Evolutionary conservation across 2,797 vertebrate genomes (phyloP).

Genomic region (Fratercula arctica): DNA sequence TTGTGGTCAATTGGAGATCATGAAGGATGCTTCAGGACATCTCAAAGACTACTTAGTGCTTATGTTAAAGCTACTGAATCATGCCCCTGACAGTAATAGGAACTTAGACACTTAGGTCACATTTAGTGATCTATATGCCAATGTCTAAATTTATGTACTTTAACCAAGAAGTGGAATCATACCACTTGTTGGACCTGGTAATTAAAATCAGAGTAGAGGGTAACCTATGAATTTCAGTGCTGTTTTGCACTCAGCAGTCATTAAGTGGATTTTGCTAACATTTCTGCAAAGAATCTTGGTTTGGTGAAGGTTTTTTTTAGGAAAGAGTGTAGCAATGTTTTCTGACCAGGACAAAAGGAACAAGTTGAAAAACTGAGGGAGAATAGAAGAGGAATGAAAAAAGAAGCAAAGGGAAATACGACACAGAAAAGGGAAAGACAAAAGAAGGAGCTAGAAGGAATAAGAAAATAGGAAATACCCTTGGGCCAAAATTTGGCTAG

Average conservation of each 20-base stretch:
- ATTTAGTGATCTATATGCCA: not conserved
- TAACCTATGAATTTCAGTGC: not conserved
- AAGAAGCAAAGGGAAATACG: not conserved
- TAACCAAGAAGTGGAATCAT: not conserved
- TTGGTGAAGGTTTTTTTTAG: not conserved
- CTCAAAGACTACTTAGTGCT: not conserved
- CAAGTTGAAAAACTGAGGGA: not conserved
- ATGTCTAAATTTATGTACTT: not conserved
- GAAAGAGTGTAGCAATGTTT: rapidly evolving
- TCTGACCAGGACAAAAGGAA: not conserved
- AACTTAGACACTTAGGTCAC: not conserved
- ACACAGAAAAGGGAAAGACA: not conserved
- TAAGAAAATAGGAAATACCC: not conserved
- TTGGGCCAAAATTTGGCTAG: too few relatives aligned
- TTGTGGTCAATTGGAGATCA: not conserved
- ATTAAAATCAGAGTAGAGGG: not conserved
- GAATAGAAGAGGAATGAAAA: not conserved
- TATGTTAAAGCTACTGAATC: not conserved
- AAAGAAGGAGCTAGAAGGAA: not conserved
- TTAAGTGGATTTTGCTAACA: not conserved
- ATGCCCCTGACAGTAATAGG: rapidly evolving
- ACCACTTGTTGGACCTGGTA: not conserved
- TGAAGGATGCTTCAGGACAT: not conserved
- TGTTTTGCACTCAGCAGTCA: not conserved
- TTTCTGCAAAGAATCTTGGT: not conserved